These are phyloP conservation scores for Plodia interpunctella DNA, from an alignment of 1,140 invertebrate species.

Conservation along the genomic window DNA sequence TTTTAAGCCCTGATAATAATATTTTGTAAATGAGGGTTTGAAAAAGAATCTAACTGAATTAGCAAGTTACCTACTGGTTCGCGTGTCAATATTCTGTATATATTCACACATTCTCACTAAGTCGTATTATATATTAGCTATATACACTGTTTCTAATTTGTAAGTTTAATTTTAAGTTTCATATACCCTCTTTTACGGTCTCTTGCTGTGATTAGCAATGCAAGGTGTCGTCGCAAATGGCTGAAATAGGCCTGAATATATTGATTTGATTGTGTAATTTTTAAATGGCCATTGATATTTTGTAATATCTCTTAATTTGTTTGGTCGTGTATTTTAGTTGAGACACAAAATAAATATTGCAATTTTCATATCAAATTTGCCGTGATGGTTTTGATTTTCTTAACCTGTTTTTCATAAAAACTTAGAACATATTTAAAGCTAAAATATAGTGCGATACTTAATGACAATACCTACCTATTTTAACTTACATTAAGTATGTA, in stretches of 20 bases:
- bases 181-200: not conserved
- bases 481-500: too few species aligned
- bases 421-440: not conserved
- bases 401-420: slow-evolving; percentile 17
- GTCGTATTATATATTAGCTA: not conserved
- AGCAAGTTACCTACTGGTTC: not conserved
- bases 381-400: slow-evolving; percentile 17
- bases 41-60: too few species aligned
- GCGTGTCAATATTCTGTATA: not conserved
- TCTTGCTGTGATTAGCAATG: too few species aligned
- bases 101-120: not conserved
- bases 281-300: not conserved
- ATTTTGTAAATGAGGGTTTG: too few species aligned
- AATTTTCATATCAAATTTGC: not conserved
- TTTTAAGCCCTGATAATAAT: too few species aligned
- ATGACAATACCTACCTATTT: too few species aligned
- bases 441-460: too few species aligned
- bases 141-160: not conserved
- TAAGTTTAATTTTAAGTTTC: not conserved
- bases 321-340: not conserved
- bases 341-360: not conserved
- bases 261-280: not conserved
- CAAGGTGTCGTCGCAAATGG: too few species aligned
- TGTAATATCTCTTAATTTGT: not conserved
- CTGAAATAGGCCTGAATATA: too few species aligned